phyloP scores from a whole-genome alignment of 1,140 invertebrate species.

The Thalassaphorura encarpata region DNA sequence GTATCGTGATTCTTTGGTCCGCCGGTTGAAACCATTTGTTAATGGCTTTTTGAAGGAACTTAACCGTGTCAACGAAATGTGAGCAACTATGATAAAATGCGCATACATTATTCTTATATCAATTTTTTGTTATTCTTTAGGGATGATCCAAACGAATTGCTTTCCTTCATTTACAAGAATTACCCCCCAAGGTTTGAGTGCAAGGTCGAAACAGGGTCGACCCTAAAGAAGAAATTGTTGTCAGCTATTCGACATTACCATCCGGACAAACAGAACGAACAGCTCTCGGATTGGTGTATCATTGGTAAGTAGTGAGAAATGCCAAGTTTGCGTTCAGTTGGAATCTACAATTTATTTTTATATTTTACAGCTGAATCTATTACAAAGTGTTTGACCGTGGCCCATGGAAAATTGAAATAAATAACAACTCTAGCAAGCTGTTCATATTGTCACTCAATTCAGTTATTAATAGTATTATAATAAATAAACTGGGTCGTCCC shows the following conservation, averaged over 20 bases:
- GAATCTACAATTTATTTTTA: too few species aligned
- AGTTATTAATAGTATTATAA: too few species aligned
- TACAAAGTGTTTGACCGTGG: background rate
- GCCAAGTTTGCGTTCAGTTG: background rate
- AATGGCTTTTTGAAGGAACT: background rate
- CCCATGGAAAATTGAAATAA: background rate
- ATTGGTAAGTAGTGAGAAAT: background rate
- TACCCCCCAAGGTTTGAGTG: background rate
- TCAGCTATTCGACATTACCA: background rate
- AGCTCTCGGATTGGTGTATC: background rate
- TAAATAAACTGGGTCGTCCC: background rate
- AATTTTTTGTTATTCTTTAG: background rate
- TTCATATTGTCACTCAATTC: too few species aligned
- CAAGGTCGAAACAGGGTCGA: slow-evolving; percentile 2
- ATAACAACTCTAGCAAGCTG: too few species aligned
- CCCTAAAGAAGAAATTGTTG: background rate
- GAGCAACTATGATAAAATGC: background rate
- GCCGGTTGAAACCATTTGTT: background rate
- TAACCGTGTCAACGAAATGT: background rate
- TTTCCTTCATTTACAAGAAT: background rate
- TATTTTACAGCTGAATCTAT: background rate
- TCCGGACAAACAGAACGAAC: background rate
- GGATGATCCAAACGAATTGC: background rate
- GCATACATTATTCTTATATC: background rate
- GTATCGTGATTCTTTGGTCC: background rate